phyloP scores from a whole-genome alignment of 2,113 vertebrate species.

The Mandrillus leucophaeus region DNA sequence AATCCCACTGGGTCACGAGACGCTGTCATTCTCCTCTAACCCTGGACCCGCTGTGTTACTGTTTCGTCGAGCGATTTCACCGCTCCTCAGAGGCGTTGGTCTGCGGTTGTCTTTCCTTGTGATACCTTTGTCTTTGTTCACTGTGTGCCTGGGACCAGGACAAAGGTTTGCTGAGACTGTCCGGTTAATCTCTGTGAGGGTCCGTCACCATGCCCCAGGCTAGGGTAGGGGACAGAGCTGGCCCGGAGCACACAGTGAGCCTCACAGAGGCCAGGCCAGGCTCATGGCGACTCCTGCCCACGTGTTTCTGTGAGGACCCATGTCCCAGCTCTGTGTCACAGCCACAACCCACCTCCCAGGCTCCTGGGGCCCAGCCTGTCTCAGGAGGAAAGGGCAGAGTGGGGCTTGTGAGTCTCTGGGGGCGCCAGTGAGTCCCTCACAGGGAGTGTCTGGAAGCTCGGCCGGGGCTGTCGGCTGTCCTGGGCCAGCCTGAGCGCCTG shows the following conservation, averaged over 20 bases:
- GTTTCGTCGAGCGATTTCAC: not conserved
- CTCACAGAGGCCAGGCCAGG: not conserved
- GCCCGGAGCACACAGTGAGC: too few species aligned
- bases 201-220: too few species aligned
- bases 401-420: not conserved
- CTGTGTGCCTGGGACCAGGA: not conserved
- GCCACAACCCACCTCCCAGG: too few species aligned
- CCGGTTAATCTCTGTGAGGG: not conserved
- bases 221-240: too few species aligned
- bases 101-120: not conserved
- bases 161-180: not conserved
- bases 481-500: too few species aligned
- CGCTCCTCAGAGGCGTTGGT: too few species aligned
- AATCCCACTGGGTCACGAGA: not conserved
- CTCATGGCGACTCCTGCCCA: not conserved
- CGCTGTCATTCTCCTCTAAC: not conserved
- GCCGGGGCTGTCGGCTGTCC: not conserved
- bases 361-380: not conserved
- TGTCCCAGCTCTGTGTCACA: not conserved
- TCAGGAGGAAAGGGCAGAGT: not conserved
- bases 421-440: fast-evolving
- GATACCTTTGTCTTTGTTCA: not conserved
- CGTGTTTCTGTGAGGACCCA: not conserved
- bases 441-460: not conserved
- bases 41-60: not conserved